These are phyloP conservation scores for Palythoa grandis DNA, from an alignment of 92 coral and sea anemone species.

Conservation along the genomic window DNA sequence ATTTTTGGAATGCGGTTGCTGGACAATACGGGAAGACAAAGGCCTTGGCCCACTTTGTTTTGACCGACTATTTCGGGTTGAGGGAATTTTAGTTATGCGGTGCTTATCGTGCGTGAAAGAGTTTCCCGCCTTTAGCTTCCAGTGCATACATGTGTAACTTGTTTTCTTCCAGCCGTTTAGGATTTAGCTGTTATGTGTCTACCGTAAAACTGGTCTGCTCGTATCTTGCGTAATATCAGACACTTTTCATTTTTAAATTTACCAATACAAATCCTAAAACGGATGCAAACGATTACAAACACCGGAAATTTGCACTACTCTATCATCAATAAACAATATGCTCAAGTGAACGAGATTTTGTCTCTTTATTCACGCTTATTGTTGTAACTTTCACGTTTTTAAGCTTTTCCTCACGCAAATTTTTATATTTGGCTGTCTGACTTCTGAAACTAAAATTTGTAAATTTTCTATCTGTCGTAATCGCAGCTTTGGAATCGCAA, in stretches of 20 bases:
- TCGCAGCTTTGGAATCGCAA: not conserved
- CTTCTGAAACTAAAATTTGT: not conserved
- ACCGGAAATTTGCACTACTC: slow-evolving; percentile 22
- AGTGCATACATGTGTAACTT: not conserved
- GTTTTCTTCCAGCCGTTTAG: not conserved
- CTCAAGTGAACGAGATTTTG: not conserved
- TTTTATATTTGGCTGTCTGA: not conserved
- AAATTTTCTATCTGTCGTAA: not conserved
- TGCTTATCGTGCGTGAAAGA: slow-evolving; percentile 15
- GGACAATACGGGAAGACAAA: not conserved
- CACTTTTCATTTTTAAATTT: not conserved
- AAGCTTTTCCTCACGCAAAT: not conserved
- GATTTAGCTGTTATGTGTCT: not conserved
- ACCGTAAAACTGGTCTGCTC: slow-evolving; percentile 5
- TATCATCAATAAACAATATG: not conserved
- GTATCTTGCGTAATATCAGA: not conserved
- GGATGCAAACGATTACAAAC: not conserved
- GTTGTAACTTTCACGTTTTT: not conserved
- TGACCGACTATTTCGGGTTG: not conserved
- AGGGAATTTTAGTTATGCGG: not conserved
- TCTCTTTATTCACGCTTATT: not conserved
- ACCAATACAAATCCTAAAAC: not conserved
- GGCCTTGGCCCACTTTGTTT: not conserved
- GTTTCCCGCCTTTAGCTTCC: slow-evolving; percentile 14
- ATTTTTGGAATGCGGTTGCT: not conserved